Evolutionary conservation across 1,140 invertebrate genomes (phyloP), one percentile per base, ranked within the genome.

Genomic region (Uloborus diversus): DNA sequence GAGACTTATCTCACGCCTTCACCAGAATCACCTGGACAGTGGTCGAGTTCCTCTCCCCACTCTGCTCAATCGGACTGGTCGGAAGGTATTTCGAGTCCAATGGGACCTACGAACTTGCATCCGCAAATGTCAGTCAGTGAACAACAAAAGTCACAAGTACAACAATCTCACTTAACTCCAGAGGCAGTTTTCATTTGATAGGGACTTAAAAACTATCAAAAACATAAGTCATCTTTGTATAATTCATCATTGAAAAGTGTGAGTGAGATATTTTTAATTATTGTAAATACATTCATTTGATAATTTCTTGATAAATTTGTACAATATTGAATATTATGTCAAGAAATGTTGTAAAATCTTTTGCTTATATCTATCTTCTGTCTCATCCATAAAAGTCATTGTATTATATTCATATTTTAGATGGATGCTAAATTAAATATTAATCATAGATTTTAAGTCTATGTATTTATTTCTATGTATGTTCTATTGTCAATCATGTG

Each of bases 11-110:
- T 94, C 14, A 98, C 96, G 13, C 96, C 96, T 3, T 97, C 95
- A 7, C 96, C 96, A 0, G 96, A 98, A 79, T 96, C 94, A 7
- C 95, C 96, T 0, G 94, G 94, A 27, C 94, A 97, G 87, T 98
- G 96, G 95, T 96, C 94, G 0, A 94, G 94, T 17, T 94, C 93
- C 28, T 95, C 94, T 17, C 96, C 96, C 0, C 94, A 95, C 85
- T 93, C 92, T 49, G 86, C 86, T 20, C 92, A 93, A 82, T 96
- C 94, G 28, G 96, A 97, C 85, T 98, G 96, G 96, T 97, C 95
- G 30, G 96, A 97, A 84, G 95, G 94, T 82, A 94, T 94, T 53
- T 86, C 85, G n/a, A 87, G 86, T 65, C 87, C 87, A 13, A 82
- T 84, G 59, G 71, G 66, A 14, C 71, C 81, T 1, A 61, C 66